phyloP scores from a whole-genome alignment of 2,113 vertebrate genomes.

The human (Homo sapiens) region DNA sequence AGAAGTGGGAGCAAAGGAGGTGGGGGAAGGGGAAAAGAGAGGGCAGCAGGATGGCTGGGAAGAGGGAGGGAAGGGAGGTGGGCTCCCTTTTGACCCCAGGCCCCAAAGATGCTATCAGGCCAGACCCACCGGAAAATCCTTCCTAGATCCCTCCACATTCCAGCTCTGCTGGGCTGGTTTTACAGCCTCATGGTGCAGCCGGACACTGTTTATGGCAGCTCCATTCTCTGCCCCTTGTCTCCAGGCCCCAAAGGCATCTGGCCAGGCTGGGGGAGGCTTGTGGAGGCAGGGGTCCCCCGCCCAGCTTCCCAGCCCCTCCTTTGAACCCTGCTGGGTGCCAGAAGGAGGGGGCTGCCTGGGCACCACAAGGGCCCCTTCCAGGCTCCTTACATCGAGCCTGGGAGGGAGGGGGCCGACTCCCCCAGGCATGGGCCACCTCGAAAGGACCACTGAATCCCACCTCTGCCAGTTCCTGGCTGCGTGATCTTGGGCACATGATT shows the following conservation, averaged over 20 bases:
- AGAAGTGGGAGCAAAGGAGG: neutral
- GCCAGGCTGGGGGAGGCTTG: slow-evolving; percentile 56
- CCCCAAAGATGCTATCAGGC: slow-evolving; percentile 79
- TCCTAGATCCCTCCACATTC: slow-evolving; percentile 72
- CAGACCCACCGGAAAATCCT: slow-evolving; percentile 74
- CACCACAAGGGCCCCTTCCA: neutral
- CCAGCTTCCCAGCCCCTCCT: slow-evolving; percentile 61
- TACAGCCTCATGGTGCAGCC: slow-evolving; percentile 66
- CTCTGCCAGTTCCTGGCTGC: neutral
- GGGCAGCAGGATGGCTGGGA: slow-evolving; percentile 19
- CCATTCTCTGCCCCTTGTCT: slow-evolving; percentile 76
- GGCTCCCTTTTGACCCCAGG: slow-evolving; percentile 74
- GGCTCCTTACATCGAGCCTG: neutral
- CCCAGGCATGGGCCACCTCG: neutral
- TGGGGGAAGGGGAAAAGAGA: neutral
- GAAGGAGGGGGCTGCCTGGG: slow-evolving; percentile 62
- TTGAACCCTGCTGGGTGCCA: slow-evolving; percentile 74
- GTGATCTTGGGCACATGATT: slow-evolving; percentile 55
- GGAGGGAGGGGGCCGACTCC: neutral
- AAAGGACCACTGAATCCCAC: neutral
- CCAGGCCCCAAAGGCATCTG: slow-evolving; percentile 79
- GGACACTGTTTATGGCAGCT: slow-evolving; percentile 76
- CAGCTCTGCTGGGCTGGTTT: slow-evolving; percentile 68
- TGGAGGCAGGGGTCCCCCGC: slow-evolving; percentile 50
- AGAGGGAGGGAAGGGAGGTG: slow-evolving; percentile 50